phyloP scores from a whole-genome alignment of 2,888 invertebrate genomes.

The Pharmacophagus antenor region DNA sequence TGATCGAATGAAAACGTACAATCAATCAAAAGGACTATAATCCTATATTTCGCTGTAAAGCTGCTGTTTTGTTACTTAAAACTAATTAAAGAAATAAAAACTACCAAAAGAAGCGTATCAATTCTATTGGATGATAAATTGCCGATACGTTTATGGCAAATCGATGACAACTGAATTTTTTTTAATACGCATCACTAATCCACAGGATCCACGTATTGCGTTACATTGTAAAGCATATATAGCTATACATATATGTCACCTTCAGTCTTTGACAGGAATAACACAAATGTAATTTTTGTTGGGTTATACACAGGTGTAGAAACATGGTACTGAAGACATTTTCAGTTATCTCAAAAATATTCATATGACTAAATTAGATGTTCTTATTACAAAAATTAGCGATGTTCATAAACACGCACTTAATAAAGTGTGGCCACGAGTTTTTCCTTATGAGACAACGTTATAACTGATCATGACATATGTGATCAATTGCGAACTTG shows the following conservation, averaged over 20 bases:
- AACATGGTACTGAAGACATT: too few species aligned
- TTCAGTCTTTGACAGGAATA: background rate
- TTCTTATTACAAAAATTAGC: too few species aligned
- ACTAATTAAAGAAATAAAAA: conserved; percentile 15
- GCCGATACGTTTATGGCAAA: conserved; percentile 37
- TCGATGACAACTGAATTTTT: conserved; percentile 48
- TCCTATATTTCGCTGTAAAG: background rate
- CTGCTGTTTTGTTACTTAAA: background rate
- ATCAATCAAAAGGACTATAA: background rate
- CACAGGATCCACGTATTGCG: conserved; percentile 34
- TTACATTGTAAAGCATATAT: conserved; percentile 32
- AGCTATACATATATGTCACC: conserved; percentile 19
- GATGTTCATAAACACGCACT: too few species aligned
- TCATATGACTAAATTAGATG: too few species aligned
- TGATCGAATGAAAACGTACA: background rate
- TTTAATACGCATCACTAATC: conserved; percentile 48
- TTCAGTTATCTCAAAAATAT: too few species aligned
- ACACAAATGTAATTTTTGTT: background rate
- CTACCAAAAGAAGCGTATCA: conserved; percentile 4
- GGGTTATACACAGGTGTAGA: too few species aligned
- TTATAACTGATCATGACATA: too few species aligned
- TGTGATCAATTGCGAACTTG: too few species aligned
- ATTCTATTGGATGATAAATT: conserved; percentile 13
- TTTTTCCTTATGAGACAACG: too few species aligned
- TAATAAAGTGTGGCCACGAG: too few species aligned